Conservation (phyloP, 30 jellyfish, hydroid and myxozoan genomes). For the Cassiopea xamachana region DNA sequence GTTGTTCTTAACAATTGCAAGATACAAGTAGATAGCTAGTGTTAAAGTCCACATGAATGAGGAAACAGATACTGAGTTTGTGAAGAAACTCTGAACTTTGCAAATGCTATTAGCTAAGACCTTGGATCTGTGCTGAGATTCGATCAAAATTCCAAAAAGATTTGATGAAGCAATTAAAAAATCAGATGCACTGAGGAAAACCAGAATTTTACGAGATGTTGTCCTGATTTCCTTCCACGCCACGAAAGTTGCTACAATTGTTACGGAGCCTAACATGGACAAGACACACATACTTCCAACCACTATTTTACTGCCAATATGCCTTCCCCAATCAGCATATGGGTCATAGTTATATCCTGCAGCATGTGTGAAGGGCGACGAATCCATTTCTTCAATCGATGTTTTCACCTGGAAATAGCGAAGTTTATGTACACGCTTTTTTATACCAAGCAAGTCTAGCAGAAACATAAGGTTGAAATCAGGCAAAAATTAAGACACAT, state of each 20-base stretch:
- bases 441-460: too few species aligned
- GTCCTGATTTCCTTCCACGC: conserved; percentile 83
- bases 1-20: conserved; percentile 71
- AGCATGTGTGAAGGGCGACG: too few species aligned
- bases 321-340: background rate
- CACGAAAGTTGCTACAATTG: conserved; percentile 61
- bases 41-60: conserved; percentile 89
- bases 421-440: too few species aligned
- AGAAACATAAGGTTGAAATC: too few species aligned
- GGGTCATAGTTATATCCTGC: background rate
- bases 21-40: conserved; percentile 83
- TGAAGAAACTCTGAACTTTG: conserved; percentile 84
- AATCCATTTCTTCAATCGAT: too few species aligned
- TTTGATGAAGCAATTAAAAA: conserved; percentile 70
- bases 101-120: conserved; percentile 14
- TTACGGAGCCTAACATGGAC: conserved; percentile 69
- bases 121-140: too few species aligned
- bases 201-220: conserved; percentile 85
- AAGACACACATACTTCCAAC: conserved; percentile 59
- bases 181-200: conserved; percentile 86
- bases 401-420: too few species aligned
- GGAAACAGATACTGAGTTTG: conserved; percentile 63
- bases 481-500: too few species aligned
- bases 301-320: background rate
- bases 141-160: conserved; percentile 11